Evolutionary conservation across 53 echinoderm and acorn worm species (phyloP), one percentile per base, ranked within the genome.

Genomic region (Apostichopus leukothele): DNA sequence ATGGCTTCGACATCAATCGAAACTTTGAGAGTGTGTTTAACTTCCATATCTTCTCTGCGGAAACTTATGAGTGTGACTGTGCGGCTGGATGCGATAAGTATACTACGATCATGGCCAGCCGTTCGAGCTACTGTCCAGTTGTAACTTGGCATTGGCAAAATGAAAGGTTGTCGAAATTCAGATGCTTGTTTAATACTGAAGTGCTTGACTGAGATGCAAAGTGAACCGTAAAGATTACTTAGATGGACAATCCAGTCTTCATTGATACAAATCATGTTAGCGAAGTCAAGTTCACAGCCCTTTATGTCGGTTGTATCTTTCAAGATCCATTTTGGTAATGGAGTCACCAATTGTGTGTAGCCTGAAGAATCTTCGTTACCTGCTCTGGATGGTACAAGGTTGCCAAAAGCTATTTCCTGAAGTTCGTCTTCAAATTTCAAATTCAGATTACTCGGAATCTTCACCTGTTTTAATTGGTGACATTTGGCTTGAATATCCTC

Each of bases 241-340:
- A 85, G 9, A 85, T 85, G 85, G 27, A 50, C 85, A 25, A 85
- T 50, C 85, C 85, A 85, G 85, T 85, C 85, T 8, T 85, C 67
- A 7, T 57, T 39, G 20, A 85, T 85, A 10, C 60, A 50, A 10
- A 85, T 67, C 4, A 85, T 85, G 50, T 85, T 85, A 60, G 85
- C 85, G 66, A 67, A 85, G 57, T 85, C 85, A 5, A 85, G 5
- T 11, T 63, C 67, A 23, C 18, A 14, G 0, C 20, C 18, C 3
- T 26, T 67, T 7, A 39, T 85, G 50, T 85, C 27, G 13, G 67
- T 11, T 25, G 59, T 81, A 16, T 59, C 81, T 16, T 81, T 59
- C 25, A 51, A 71, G 71, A 71, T 7, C 20, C 20, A 53, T 18
- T 16, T 55, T n/a, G 55, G 11, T 16, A 14, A 5, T 50, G 21